Conservation (phyloP, 1,140 invertebrate genomes). For the Anoplolepis gracilipes region DNA sequence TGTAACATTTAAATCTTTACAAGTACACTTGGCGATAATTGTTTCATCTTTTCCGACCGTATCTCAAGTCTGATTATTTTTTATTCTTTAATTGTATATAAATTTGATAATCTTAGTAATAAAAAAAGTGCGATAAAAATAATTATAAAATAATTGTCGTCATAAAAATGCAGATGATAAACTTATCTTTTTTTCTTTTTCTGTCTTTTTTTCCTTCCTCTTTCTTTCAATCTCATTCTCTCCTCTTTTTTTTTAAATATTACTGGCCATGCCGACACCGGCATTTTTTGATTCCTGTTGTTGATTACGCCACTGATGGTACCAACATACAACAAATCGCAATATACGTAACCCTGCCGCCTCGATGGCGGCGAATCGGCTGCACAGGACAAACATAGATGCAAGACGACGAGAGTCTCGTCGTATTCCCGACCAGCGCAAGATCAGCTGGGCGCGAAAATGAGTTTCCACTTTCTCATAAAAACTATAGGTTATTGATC, state of each 20-base stretch:
- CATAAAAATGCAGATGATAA: neutral
- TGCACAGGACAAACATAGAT: slow-evolving; percentile 27
- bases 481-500: slow-evolving; percentile 30
- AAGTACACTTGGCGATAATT: neutral
- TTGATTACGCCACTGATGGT: slow-evolving; percentile 23
- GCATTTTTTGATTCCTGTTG: slow-evolving; percentile 19
- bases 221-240: no score
- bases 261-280: neutral
- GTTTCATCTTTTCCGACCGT: no score
- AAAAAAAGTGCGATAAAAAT: neutral
- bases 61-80: no score
- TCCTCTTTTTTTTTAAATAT: neutral
- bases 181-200: neutral
- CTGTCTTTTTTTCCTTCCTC: no score
- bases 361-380: slow-evolving; percentile 1
- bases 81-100: no score
- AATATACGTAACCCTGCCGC: slow-evolving; percentile 23
- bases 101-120: neutral
- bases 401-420: slow-evolving; percentile 1
- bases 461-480: neutral
- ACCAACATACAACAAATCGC: slow-evolving; percentile 23
- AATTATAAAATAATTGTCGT: neutral
- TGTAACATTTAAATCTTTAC: neutral
- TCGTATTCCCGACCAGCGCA: neutral
- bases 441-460: neutral